Percentiles rank a stretch among this genome's conserved stretches.
phyloP scores from a whole-genome alignment of 2,888 invertebrate species.

The Drosophila austrosaltans region DNA sequence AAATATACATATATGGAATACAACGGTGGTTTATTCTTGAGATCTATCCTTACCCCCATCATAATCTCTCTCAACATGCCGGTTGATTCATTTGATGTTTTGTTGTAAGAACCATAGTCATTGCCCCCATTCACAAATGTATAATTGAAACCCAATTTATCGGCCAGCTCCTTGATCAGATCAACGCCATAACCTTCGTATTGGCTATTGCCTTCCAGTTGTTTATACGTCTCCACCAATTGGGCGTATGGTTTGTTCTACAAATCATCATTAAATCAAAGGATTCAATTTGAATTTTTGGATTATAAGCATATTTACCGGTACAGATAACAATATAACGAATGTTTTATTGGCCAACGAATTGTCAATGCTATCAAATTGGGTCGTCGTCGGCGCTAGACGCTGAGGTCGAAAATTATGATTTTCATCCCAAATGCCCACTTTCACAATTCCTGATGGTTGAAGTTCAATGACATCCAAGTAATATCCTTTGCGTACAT shows the following conservation, averaged over 20 bases:
- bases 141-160: constrained; percentile 91
- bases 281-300: too few species aligned
- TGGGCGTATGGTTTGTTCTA: constrained; percentile 92
- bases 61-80: constrained; percentile 94
- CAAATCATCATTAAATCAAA: background rate
- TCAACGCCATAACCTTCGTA: constrained; percentile 96
- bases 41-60: constrained; percentile 84
- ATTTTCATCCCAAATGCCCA: constrained; percentile 89
- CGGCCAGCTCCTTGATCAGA: constrained; percentile 90
- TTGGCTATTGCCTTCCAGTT: constrained; percentile 90
- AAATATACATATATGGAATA: background rate
- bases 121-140: constrained; percentile 90
- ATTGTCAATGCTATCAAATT: constrained; percentile 85
- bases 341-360: constrained; percentile 89
- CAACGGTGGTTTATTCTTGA: background rate
- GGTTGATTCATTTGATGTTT: constrained; percentile 88
- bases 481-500: constrained; percentile 88
- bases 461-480: constrained; percentile 88
- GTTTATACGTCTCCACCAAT: constrained; percentile 88
- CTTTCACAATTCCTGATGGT: constrained; percentile 86
- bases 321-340: constrained; percentile 88
- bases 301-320: constrained; percentile 81
- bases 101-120: constrained; percentile 89
- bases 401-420: constrained; percentile 86
- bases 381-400: constrained; percentile 81